Base-by-base conservation (phyloP, 2,888 invertebrate species). In the Rotaria socialis region DNA sequence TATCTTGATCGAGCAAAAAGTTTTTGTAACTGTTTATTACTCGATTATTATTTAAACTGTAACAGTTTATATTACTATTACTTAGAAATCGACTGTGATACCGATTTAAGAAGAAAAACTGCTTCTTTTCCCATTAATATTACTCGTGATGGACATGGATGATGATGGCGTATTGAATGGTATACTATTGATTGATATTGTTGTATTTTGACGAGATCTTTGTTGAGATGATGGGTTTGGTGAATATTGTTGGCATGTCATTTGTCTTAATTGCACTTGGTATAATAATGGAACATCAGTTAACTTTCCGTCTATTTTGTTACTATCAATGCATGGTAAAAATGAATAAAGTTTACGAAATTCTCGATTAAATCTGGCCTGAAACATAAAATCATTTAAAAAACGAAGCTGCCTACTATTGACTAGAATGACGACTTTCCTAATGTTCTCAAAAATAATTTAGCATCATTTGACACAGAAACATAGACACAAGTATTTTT, bases 311-410 rank as follows among this genome's bases (percentile, higher is more conserved):
- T 80, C 47, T 11, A 47, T 24, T 11, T 47, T 24, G 19, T 10
- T n/a, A 7, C 0, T 0, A n/a, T 60, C 50, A 19, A 86, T 58
- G 47, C 75, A 80, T n/a, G 86, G 80, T 0, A 86, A 58, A 60
- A 10, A 85, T 35, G n/a, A 75, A 8, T 85, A 60, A 1, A 85
- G 11, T 50, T 43, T 74, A 35, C 84, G 85, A 52, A 86, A 86
- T 85, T 85, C 86, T 7, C 55, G n/a, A 84, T 86, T 86, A 52
- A 85, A 86, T 50, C 80, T 52, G 24, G 55, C 86, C 85, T 85
- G 47, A 58, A 43, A 75, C 16, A 75, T 22, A 50, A 14, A 43
- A 11, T 16, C 35, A 35, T 35, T 35, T 35, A 35, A 35, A 35
- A 35, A 35, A 35, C 1, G 35, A 35, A 35, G 35, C 35, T 35